phyloP scores from a whole-genome alignment of 2,797 vertebrate genomes.

The Peromyscus nudipes region DNA sequence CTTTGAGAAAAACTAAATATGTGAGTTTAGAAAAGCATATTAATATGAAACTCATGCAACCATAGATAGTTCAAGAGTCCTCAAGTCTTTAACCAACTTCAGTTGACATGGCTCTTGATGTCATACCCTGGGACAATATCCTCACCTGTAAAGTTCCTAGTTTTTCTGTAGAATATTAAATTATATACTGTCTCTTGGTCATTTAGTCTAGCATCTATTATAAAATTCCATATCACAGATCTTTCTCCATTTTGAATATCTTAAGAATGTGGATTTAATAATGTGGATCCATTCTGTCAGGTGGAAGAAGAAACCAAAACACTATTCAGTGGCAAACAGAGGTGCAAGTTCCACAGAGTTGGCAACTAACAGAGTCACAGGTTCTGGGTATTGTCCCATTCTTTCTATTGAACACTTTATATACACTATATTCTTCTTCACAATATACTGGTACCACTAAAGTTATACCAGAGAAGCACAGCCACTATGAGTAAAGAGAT shows the following conservation, averaged over 20 bases:
- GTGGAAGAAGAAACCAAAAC: conserved; percentile 7
- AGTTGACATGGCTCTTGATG: conserved; percentile 10
- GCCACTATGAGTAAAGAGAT: neutral
- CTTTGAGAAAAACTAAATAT: conserved; percentile 58
- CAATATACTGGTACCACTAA: neutral
- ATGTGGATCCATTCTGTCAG: neutral
- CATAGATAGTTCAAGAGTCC: neutral
- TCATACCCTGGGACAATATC: neutral
- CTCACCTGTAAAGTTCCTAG: conserved; percentile 37
- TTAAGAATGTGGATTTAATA: conserved; percentile 52
- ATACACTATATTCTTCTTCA: conserved; percentile 34
- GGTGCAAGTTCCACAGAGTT: neutral
- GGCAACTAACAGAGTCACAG: neutral
- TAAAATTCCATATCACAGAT: conserved; percentile 24
- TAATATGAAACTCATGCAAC: conserved; percentile 36
- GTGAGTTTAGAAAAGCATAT: conserved; percentile 41
- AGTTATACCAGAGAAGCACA: conserved; percentile 50
- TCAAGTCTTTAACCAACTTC: conserved; percentile 28
- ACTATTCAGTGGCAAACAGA: conserved; percentile 9
- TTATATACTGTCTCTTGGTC: conserved; percentile 37
- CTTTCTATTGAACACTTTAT: neutral
- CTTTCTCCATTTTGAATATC: neutral
- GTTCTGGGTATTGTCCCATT: neutral
- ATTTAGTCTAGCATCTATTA: neutral
- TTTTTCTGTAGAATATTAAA: conserved; percentile 48